Percentiles rank a stretch among this genome's conserved stretches.
These are phyloP conservation scores for Drosophila athabasca DNA, from an alignment of 1,140 invertebrate genomes.

Conservation along the genomic window DNA sequence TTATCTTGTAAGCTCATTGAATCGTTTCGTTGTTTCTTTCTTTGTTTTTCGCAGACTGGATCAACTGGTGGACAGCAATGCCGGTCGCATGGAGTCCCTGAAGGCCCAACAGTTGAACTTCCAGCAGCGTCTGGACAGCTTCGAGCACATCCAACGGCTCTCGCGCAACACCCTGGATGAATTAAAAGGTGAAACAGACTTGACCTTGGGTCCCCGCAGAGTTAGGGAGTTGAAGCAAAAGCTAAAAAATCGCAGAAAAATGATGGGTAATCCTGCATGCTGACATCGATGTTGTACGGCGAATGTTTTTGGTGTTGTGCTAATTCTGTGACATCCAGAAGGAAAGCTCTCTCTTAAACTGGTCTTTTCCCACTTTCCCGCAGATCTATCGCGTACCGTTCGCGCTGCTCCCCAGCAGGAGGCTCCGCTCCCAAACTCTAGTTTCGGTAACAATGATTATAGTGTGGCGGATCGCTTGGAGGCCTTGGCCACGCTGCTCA, in stretches of 20 bases:
- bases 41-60: slow-evolving; percentile 46
- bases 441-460: neutral
- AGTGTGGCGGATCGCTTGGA: slow-evolving; percentile 43
- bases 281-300: slow-evolving; percentile 26
- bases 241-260: slow-evolving; percentile 49
- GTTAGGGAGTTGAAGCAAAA: slow-evolving; percentile 52
- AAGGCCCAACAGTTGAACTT: slow-evolving; percentile 70
- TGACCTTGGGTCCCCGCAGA: slow-evolving; percentile 34
- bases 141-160: slow-evolving; percentile 69
- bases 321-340: too few relatives aligned
- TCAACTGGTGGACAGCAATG: slow-evolving; percentile 50
- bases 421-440: neutral
- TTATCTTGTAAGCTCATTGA: neutral
- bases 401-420: slow-evolving; percentile 20
- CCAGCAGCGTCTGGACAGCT: slow-evolving; percentile 59
- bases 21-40: too few relatives aligned
- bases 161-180: slow-evolving; percentile 64
- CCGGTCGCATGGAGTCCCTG: slow-evolving; percentile 69
- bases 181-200: slow-evolving; percentile 76
- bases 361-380: too few relatives aligned
- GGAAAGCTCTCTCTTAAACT: neutral
- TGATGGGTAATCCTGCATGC: slow-evolving; percentile 46
- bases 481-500: slow-evolving; percentile 61
- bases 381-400: slow-evolving; percentile 45
- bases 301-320: slow-evolving; percentile 29